phyloP scores from a whole-genome alignment of 2,888 invertebrate species.

The Cryptosula pallasiana region DNA sequence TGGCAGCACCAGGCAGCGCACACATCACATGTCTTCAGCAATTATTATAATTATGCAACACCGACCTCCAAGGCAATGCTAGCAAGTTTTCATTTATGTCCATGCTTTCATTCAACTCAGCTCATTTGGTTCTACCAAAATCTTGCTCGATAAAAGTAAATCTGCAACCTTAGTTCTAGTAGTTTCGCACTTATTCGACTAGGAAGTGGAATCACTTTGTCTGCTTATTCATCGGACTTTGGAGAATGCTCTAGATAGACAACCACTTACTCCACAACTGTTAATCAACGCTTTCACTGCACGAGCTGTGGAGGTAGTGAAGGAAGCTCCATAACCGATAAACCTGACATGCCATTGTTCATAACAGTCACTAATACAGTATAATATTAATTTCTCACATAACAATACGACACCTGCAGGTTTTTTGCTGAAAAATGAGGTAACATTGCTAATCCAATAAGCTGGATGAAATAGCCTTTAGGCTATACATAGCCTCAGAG shows the following conservation, averaged over 20 bases:
- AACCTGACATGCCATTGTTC: constrained; percentile 6
- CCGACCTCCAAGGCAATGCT: background rate
- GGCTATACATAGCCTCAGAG: background rate
- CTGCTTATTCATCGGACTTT: too few relatives aligned
- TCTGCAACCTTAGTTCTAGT: too few relatives aligned
- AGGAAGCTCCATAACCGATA: background rate
- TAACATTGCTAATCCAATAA: constrained; percentile 21
- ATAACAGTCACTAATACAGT: background rate
- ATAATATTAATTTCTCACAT: background rate
- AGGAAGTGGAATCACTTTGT: too few relatives aligned
- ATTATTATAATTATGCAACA: background rate
- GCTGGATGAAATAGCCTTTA: background rate
- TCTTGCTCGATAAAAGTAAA: too few relatives aligned
- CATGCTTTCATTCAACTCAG: too few relatives aligned
- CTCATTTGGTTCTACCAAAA: too few relatives aligned
- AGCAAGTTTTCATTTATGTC: too few relatives aligned
- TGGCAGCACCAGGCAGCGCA: background rate
- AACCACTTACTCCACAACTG: too few relatives aligned
- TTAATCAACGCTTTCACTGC: too few relatives aligned
- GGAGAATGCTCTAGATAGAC: too few relatives aligned
- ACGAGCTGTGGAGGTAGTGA: background rate
- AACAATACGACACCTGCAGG: constrained; percentile 23
- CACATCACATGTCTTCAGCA: background rate
- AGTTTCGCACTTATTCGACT: too few relatives aligned
- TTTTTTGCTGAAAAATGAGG: constrained; percentile 7